phyloP scores from a whole-genome alignment of 1,140 invertebrate genomes.

The Pseudomyrmex dendroicus region DNA sequence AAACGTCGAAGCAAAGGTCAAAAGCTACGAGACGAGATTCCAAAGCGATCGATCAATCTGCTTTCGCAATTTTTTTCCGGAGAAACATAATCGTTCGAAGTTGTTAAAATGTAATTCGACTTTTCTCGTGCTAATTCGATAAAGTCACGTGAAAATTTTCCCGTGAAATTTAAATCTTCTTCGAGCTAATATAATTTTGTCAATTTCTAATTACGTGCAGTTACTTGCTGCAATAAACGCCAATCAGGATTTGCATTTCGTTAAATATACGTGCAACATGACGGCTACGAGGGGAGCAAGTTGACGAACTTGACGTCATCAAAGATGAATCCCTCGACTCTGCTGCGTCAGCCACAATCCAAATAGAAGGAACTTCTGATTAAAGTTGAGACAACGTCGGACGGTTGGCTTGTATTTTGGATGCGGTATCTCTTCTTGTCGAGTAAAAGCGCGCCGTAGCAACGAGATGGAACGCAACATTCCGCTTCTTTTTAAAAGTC shows the following conservation, averaged over 20 bases:
- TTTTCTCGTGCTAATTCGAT: no score
- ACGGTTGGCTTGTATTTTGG: conserved; percentile 4
- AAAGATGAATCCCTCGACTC: no score
- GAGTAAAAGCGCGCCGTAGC: conserved; percentile 49
- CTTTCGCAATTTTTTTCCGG: conserved; percentile 24
- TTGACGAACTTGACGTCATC: neutral
- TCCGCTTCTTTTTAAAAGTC: conserved; percentile 21
- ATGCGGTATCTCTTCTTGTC: conserved; percentile 27
- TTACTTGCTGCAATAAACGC: no score
- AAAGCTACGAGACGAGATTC: no score
- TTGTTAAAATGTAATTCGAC: no score
- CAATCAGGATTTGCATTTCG: neutral
- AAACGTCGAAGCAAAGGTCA: conserved; percentile 18
- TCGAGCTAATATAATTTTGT: no score
- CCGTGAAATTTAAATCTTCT: no score
- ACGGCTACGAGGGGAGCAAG: no score
- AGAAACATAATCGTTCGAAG: neutral
- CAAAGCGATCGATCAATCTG: neutral
- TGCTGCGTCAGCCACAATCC: neutral
- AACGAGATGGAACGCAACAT: conserved; percentile 2
- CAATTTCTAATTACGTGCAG: no score
- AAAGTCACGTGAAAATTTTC: no score
- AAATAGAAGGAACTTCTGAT: conserved; percentile 51
- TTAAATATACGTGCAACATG: neutral
- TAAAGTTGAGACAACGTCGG: conserved; percentile 52